Evolutionary conservation across 2,888 invertebrate species (phyloP).

Genomic region (Chrysodeixis includens): DNA sequence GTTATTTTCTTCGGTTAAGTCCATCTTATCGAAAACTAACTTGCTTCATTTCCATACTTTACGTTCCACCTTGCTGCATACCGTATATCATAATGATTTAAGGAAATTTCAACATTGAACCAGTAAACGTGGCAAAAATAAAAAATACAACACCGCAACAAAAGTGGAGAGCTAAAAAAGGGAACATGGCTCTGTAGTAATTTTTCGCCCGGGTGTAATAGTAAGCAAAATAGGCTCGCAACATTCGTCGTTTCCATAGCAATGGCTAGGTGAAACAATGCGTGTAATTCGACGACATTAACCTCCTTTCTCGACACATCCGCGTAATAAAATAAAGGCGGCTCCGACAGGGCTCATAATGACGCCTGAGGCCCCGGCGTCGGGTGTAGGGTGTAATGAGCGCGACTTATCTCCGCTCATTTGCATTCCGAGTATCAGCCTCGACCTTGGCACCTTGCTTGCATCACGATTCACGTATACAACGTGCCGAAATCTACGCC

Average conservation of each 20-base stretch:
- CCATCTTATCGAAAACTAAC: constrained; percentile 70
- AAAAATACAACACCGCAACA: constrained; percentile 11
- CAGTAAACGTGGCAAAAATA: constrained; percentile 14
- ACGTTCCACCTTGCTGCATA: constrained; percentile 28
- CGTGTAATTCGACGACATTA: constrained; percentile 83
- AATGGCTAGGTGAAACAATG: constrained; percentile 82
- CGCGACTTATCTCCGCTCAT: constrained; percentile 85
- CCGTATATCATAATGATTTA: constrained; percentile 10
- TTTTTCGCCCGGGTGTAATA: constrained; percentile 43
- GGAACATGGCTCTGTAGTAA: constrained; percentile 29
- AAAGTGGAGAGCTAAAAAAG: constrained; percentile 13
- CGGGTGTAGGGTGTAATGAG: constrained; percentile 83
- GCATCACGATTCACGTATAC: constrained; percentile 69
- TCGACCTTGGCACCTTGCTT: constrained; percentile 85
- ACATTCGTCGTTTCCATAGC: constrained; percentile 72
- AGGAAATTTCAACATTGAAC: constrained; percentile 6
- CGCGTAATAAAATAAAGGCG: constrained; percentile 83
- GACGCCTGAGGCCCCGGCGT: constrained; percentile 73
- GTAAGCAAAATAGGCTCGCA: constrained; percentile 57
- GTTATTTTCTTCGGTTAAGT: constrained; percentile 72
- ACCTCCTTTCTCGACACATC: constrained; percentile 85
- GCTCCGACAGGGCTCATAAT: constrained; percentile 79
- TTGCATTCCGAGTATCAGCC: constrained; percentile 84
- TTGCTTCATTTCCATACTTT: constrained; percentile 56
- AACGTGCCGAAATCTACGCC: constrained; percentile 69